Conservation (phyloP, 2,113 vertebrate species). For the Cochlearius cochlearius region DNA sequence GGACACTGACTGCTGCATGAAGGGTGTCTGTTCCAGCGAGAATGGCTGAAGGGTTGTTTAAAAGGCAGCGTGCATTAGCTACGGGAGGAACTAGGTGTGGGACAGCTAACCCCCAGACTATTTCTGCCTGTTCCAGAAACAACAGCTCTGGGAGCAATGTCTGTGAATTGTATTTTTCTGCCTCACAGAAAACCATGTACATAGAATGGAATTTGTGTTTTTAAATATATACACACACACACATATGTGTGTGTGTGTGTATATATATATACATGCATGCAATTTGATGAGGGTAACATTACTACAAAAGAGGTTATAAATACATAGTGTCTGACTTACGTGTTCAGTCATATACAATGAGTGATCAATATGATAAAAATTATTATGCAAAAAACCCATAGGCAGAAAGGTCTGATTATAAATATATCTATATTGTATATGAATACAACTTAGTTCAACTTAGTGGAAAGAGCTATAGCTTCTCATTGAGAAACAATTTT, state of each 20-base stretch:
- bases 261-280: neutral
- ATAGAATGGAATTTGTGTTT: neutral
- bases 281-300: neutral
- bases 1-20: neutral
- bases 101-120: neutral
- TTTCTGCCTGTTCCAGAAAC: neutral
- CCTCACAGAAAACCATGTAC: neutral
- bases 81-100: neutral
- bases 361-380: neutral
- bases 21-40: neutral
- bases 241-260: neutral
- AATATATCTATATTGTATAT: neutral
- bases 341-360: neutral
- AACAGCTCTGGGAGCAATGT: neutral
- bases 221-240: neutral
- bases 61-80: neutral
- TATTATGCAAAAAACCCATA: neutral
- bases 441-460: neutral
- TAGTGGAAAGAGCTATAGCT: neutral
- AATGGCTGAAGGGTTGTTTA: neutral
- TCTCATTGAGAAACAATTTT: neutral
- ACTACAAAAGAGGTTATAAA: neutral
- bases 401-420: neutral
- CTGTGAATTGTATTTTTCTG: neutral
- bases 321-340: neutral